Evolutionary conservation across 2,797 vertebrate genomes (phyloP), one percentile per base, ranked within the genome.

Genomic region (Microchirus variegatus): DNA sequence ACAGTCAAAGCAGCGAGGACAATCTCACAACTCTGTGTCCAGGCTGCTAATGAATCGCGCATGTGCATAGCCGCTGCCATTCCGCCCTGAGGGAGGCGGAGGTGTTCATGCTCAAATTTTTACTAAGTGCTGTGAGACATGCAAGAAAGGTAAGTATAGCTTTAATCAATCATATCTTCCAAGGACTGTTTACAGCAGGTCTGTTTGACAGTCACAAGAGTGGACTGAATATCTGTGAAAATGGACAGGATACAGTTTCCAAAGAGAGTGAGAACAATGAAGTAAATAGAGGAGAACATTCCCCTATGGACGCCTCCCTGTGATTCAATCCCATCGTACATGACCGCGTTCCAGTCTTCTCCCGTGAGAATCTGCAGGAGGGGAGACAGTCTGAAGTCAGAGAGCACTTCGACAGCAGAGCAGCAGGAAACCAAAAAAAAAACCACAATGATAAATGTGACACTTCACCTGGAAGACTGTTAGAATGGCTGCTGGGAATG

Each of bases 261-360:
- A 42, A 99, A 99, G 36, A 98, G 89, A 0, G 96, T 99, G 62
- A 99, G 91, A 56, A 99, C 91, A 0, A 99, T 99, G 91, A 99
- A 99, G 83, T 98, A 99, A 52, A 97, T 90, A 11, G 96, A 98
- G 26, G 95, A 98, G 85, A 97, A 95, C 97, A 98, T 98, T 54
- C 97, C 97, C 4, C 92, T 88, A 15, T 86, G 95, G 54, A 99
- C 97, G 0, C 97, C 97, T 0, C 97, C 97, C 55, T 99, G 96
- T 0, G 97, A 97, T 45, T 97, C 92, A 0, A 99, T 99, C 36
- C 96, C 97, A 0, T 96, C 95, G 73, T 99, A 99, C 97, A 98
- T 99, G 66, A 99, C 97, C 0, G 94, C 96, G 0, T 99, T 99
- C 97, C 97, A 99, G 88, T 99, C 97, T 43, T 99, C 97, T 3